Percentiles rank a stretch among this genome's conserved stretches.
phyloP scores from a whole-genome alignment of 2,888 invertebrate genomes.

The Agonopterix heracliana region DNA sequence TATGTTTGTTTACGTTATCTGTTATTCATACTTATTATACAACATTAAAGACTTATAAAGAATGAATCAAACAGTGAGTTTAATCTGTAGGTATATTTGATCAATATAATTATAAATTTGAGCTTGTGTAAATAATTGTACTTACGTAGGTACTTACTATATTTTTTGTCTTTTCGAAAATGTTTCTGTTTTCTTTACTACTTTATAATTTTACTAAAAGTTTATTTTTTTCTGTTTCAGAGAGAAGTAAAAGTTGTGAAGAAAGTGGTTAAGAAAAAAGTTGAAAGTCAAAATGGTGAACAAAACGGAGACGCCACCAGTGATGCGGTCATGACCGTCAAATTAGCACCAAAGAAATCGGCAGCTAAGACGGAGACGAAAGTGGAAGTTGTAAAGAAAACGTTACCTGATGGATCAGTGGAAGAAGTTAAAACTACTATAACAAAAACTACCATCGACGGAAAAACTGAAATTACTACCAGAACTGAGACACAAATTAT shows the following conservation, averaged over 20 bases:
- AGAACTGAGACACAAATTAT: slow-evolving; percentile 60
- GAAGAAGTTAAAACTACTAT: slow-evolving; percentile 65
- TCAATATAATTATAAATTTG: neutral
- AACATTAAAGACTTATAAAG: slow-evolving; percentile 46
- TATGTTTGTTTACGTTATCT: slow-evolving; percentile 55
- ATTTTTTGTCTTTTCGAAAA: neutral
- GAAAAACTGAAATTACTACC: slow-evolving; percentile 60
- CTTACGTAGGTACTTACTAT: neutral
- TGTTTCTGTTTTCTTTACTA: neutral
- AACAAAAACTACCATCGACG: slow-evolving; percentile 62
- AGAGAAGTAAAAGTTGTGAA: slow-evolving; percentile 53
- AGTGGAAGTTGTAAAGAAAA: slow-evolving; percentile 57
- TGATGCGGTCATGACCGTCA: slow-evolving; percentile 55
- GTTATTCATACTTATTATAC: slow-evolving; percentile 56
- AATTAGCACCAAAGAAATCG: slow-evolving; percentile 55
- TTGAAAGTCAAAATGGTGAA: slow-evolving; percentile 45
- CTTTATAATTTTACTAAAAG: too few relatives aligned
- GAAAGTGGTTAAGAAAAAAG: slow-evolving; percentile 46
- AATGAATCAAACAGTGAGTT: slow-evolving; percentile 40
- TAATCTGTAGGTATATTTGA: slow-evolving; percentile 15
- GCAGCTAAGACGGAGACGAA: slow-evolving; percentile 63
- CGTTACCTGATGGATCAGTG: slow-evolving; percentile 54
- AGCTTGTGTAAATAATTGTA: neutral
- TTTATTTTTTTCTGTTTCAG: slow-evolving; percentile 42
- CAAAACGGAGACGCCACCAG: slow-evolving; percentile 49